A percentile compares a stretch with the other conserved stretches of the same genome.
Evolutionary conservation across 2,888 invertebrate genomes (phyloP).

Genomic region (Trichogramma evanescens): DNA sequence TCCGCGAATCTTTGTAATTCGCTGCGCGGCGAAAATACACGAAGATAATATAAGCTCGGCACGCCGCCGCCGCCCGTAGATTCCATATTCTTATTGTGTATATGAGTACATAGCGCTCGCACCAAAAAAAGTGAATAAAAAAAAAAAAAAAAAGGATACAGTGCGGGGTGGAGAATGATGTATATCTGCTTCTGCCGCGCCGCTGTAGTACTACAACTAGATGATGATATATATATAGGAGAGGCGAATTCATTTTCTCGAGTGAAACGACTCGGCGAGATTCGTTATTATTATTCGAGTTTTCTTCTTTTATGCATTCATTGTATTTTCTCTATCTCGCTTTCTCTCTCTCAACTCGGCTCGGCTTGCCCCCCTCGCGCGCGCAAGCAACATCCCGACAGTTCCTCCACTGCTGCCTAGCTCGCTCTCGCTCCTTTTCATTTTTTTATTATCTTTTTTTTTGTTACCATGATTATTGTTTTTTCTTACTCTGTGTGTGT

Average conservation of each 20-base stretch:
- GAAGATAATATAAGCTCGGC: no score
- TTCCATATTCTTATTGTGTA: no score
- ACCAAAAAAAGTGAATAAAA: not conserved
- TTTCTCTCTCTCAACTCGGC: slow-evolving; percentile 10
- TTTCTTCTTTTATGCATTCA: slow-evolving; percentile 10
- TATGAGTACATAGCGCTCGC: no score
- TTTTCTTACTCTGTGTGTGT: not conserved
- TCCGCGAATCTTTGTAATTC: no score
- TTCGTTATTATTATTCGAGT: slow-evolving; percentile 17
- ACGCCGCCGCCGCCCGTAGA: no score
- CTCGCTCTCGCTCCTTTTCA: no score
- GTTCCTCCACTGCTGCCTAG: no score
- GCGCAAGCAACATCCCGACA: no score
- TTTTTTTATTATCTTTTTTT: not conserved
- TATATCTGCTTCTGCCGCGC: slow-evolving; percentile 11
- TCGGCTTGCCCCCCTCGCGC: not conserved
- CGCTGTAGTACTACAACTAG: slow-evolving; percentile 19
- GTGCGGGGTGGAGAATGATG: not conserved
- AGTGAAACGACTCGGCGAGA: slow-evolving; percentile 16
- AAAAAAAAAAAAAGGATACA: not conserved
- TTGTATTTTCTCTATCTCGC: not conserved
- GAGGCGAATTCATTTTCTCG: slow-evolving; percentile 19
- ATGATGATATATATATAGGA: slow-evolving; percentile 17
- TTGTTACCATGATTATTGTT: not conserved
- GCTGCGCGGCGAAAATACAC: no score